Base-by-base conservation (phyloP, 2,888 invertebrate genomes). In the Achlya flavicornis region DNA sequence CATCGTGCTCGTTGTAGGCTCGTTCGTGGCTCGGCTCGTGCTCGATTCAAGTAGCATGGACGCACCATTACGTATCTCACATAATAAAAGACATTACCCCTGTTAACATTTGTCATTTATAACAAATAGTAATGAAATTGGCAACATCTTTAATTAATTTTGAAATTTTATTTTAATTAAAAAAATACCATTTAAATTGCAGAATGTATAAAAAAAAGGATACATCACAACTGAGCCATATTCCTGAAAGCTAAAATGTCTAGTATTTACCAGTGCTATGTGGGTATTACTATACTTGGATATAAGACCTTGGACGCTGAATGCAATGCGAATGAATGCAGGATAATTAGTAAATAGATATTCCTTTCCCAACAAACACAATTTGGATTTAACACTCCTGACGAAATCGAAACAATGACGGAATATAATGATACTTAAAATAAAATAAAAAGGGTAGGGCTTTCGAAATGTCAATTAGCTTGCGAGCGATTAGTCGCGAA, bases 401-500 rank as follows among this genome's bases (percentile, higher is more conserved):
- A 46, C 6, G 46, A 46, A 46, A 46, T 46, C 16, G 1, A 8
- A n/a, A 48, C 16, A 16, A 48, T 48, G 48, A 5, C 14, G 14
- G 14, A 14, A 16, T 48, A 16, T 19, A 53, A 53, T 53, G 6
- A 48, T 48, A 33, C 19, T 57, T 64, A 33, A 53, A 67, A 62
- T 61, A 64, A 66, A 59, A 61, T 66, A 63, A 65, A 62, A 64
- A 48, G 57, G 59, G 63, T 41, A 41, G 12, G 66, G 73, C 70
- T 75, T 68, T 73, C 68, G 70, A 67, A 72, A 75, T 69, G 38
- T 63, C 61, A 63, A 66, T 68, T 66, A 66, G 60, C 64, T 64
- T 65, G 66, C 66, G 64, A 61, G 64, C 69, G 71, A 75, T 74
- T 78, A 69, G 70, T 62, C 57, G 74, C 63, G 66, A 73, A 68